Evolutionary conservation across 2,888 invertebrate genomes (phyloP).

Genomic region (Phaonia tiefii): DNA sequence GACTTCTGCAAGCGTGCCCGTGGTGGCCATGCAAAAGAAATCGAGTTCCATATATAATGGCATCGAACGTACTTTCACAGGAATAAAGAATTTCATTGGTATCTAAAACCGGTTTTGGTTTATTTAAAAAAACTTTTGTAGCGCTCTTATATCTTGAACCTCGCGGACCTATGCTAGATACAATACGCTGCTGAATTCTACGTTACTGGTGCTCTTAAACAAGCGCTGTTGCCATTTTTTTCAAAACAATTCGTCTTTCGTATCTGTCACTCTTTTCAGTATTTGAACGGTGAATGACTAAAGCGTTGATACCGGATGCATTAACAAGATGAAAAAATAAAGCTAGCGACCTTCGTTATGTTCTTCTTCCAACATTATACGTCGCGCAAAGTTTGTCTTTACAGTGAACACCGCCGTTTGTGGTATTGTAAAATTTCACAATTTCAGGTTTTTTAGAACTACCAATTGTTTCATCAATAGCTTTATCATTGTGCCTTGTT

Average conservation of each 20-base stretch:
- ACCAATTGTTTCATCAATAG: slow-evolving; percentile 42
- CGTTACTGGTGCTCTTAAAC: slow-evolving; percentile 26
- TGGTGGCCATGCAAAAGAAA: no score
- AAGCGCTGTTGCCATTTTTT: slow-evolving; percentile 51
- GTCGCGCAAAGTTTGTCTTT: slow-evolving; percentile 46
- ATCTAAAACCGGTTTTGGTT: no score
- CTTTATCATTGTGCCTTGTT: slow-evolving; percentile 43
- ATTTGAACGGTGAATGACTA: slow-evolving; percentile 34
- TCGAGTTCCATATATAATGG: no score
- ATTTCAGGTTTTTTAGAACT: slow-evolving; percentile 51
- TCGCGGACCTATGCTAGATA: no score
- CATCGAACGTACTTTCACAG: no score
- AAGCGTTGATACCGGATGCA: slow-evolving; percentile 40
- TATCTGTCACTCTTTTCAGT: slow-evolving; percentile 55
- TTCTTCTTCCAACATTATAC: slow-evolving; percentile 47
- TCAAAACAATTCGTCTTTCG: slow-evolving; percentile 53
- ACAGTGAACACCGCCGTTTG: slow-evolving; percentile 51
- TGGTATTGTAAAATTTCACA: slow-evolving; percentile 50
- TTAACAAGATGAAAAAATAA: slow-evolving; percentile 51
- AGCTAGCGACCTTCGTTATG: slow-evolving; percentile 42
- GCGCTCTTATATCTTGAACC: no score
- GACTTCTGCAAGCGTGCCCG: no score
- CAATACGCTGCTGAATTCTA: no score
- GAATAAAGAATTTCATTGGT: no score
- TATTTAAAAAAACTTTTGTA: no score